Percentiles rank a stretch among this genome's conserved stretches.
phyloP scores from a whole-genome alignment of 2,113 vertebrate species.

The Sander lucioperca region DNA sequence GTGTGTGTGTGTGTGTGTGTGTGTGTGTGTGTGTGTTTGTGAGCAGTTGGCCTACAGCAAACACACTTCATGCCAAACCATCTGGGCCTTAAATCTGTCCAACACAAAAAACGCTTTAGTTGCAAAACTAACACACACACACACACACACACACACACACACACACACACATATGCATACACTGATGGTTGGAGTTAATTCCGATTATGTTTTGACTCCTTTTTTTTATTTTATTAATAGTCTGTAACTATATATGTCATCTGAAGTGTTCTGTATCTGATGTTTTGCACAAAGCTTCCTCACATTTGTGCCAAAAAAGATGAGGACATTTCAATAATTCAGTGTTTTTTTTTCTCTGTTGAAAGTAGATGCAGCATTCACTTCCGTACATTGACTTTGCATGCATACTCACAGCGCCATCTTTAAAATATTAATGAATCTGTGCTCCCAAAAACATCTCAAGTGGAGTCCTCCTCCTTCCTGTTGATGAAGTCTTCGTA shows the following conservation, averaged over 20 bases:
- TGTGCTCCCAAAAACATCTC: slow-evolving; percentile 14
- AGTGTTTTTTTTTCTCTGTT: not conserved
- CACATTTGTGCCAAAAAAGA: not conserved
- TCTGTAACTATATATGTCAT: not conserved
- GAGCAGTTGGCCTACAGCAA: slow-evolving; percentile 76
- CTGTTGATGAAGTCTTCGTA: not conserved
- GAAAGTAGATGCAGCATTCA: not conserved
- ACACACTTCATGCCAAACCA: slow-evolving; percentile 78
- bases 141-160: not conserved
- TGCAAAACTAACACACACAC: slow-evolving; percentile 53
- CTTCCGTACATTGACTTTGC: slow-evolving; percentile 16
- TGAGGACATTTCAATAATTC: slow-evolving; percentile 33
- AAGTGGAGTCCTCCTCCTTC: slow-evolving; percentile 11
- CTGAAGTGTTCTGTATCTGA: not conserved
- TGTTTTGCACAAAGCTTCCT: not conserved
- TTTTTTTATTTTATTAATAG: not conserved
- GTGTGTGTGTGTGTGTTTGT: slow-evolving; percentile 15
- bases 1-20: slow-evolving; percentile 28
- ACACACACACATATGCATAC: slow-evolving; percentile 6
- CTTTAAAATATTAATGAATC: slow-evolving; percentile 53
- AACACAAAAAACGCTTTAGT: slow-evolving; percentile 70
- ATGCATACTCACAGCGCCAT: not conserved
- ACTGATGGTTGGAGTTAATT: slow-evolving; percentile 18
- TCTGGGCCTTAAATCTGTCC: slow-evolving; percentile 81
- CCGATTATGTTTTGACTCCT: slow-evolving; percentile 2